Evolutionary conservation across 2,888 invertebrate species (phyloP).

Genomic region (Drosophila anomalipes): DNA sequence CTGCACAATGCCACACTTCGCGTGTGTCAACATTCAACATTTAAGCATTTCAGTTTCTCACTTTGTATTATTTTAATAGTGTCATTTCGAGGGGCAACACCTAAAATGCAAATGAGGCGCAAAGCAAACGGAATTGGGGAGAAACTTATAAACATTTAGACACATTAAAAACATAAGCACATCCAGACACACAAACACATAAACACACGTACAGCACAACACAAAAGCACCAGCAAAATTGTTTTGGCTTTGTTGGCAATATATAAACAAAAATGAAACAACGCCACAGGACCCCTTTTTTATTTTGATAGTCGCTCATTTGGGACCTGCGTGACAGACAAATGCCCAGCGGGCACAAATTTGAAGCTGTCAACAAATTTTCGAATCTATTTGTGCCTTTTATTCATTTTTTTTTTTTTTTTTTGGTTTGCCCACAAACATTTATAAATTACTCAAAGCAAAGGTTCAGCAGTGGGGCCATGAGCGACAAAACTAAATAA

Average conservation of each 20-base stretch:
- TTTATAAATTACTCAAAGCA: slow-evolving; percentile 28
- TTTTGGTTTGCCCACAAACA: slow-evolving; percentile 13
- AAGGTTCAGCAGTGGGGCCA: slow-evolving; percentile 26
- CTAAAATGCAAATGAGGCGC: slow-evolving; percentile 63
- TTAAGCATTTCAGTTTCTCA: slow-evolving; percentile 45
- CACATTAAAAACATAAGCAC: slow-evolving; percentile 35
- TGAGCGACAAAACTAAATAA: not conserved
- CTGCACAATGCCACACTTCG: slow-evolving; percentile 50
- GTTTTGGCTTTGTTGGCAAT: slow-evolving; percentile 51
- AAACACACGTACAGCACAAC: not conserved
- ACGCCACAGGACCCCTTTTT: slow-evolving; percentile 63
- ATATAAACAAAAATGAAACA: slow-evolving; percentile 68
- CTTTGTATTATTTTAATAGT: slow-evolving; percentile 55
- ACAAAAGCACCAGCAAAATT: slow-evolving; percentile 9
- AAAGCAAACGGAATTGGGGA: slow-evolving; percentile 36
- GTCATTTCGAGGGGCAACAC: slow-evolving; percentile 30
- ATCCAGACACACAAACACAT: not conserved
- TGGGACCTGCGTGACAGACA: slow-evolving; percentile 51
- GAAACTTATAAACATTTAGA: slow-evolving; percentile 50
- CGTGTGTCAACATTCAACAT: slow-evolving; percentile 68
- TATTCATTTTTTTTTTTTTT: slow-evolving; percentile 2
- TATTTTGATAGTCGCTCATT: slow-evolving; percentile 46
- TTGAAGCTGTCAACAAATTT: slow-evolving; percentile 76
- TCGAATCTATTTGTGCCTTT: slow-evolving; percentile 49
- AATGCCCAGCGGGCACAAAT: slow-evolving; percentile 63